Base-by-base conservation (phyloP, 2,113 vertebrate genomes). In the Notothenia rossii region DNA sequence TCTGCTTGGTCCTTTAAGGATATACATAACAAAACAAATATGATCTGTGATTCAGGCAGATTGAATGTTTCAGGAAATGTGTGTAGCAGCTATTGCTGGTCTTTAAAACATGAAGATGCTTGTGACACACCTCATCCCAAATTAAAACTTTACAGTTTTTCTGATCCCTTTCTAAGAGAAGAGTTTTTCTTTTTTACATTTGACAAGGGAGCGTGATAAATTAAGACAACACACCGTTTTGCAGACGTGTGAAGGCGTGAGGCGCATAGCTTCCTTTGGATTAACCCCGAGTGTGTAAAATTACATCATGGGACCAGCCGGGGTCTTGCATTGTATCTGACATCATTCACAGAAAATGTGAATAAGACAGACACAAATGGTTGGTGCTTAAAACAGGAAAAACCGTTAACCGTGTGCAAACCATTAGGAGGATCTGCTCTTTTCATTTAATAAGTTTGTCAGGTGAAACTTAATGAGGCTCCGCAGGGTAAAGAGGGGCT, bases 61-160 rank as follows among this genome's bases (percentile, higher is more conserved):
- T 17, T 64, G 51, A 33, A 66, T 66, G 70, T 56, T 54, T 10
- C 54, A 48, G 50, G 50, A 58, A 66, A 76, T 11, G 22, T 51
- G n/a, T 45, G 7, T 29, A 20, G 15, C 48, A 51, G 62, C 54
- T 64, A 15, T 43, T 13, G 49, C 59, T 74, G 54, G 13, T 67
- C 50, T 62, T 72, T 60, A 63, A 15, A 64, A 74, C 33, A 45
- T 72, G 43, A 54, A 56, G 54, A 56, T 70, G 72, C 71, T 71
- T 14, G 22, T 84, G 77, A 91, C 78, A 91, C 78, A 82, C 67
- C 84, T 88, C 29, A 76, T 77, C 59, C 40, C 55, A 40, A 82
- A 76, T 10, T 72, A 70, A 82, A 85, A 54, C 20, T 71, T 68
- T 22, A 53, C 13, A 46, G 29, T 67, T 17, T 3, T 0, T 50